phyloP scores from a whole-genome alignment of 1,140 invertebrate genomes.

The Lethrus apterus region DNA sequence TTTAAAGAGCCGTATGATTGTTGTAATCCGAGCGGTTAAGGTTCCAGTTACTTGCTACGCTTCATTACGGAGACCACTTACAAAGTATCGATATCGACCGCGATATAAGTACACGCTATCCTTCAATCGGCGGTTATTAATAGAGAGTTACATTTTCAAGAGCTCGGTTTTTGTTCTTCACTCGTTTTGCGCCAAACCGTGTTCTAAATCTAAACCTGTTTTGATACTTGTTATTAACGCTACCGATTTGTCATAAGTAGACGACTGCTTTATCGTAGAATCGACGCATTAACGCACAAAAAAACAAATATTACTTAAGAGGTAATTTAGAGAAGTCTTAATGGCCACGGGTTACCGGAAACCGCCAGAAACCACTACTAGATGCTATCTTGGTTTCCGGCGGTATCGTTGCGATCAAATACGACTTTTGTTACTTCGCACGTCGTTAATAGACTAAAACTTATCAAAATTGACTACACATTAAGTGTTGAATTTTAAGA shows the following conservation, averaged over 20 bases:
- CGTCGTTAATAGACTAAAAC: background rate
- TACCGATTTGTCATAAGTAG: too few species aligned
- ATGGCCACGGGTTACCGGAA: constrained; percentile 2
- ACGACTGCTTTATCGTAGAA: too few species aligned
- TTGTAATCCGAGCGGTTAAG: constrained; percentile 10
- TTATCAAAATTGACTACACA: too few species aligned
- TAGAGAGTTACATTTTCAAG: too few species aligned
- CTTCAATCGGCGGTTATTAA: too few species aligned
- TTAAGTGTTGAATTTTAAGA: too few species aligned
- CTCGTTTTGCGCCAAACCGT: too few species aligned
- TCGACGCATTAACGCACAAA: too few species aligned
- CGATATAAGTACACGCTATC: too few species aligned
- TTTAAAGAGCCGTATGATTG: constrained; percentile 12
- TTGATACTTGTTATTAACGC: too few species aligned
- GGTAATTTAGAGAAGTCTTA: constrained; percentile 3
- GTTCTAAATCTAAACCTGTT: too few species aligned
- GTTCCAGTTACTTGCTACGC: constrained; percentile 10
- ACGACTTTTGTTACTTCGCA: constrained; percentile 1
- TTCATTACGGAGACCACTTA: constrained; percentile 8
- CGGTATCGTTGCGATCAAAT: background rate
- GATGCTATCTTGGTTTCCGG: constrained; percentile 3
- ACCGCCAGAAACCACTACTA: background rate
- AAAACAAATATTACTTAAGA: constrained; percentile 9
- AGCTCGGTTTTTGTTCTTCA: too few species aligned
- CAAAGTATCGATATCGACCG: constrained; percentile 10